Evolutionary conservation across 2,797 vertebrate genomes (phyloP), one percentile per base, ranked within the genome.

Genomic region (Saxicola maurus): DNA sequence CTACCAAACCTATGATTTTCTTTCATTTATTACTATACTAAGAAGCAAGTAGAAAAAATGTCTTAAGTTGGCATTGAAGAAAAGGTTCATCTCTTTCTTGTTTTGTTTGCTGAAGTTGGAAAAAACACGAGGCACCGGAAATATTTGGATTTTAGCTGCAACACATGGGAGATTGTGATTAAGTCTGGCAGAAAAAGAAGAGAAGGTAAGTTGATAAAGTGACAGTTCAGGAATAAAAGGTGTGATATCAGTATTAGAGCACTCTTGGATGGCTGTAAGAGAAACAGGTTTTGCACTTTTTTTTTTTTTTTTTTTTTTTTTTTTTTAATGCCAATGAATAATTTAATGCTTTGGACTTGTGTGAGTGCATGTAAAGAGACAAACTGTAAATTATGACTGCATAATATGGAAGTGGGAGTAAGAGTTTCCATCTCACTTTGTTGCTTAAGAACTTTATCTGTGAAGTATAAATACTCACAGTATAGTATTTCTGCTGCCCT

Each of bases 111-210:
- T 72, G 10, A 76, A 79, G 10, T 14, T 61, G 7, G 17, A 73
- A 59, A 68, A 59, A 89, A 2, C 6, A 74, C 13, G 9, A 62
- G 3, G 4, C 20, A 49, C 18, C 33, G 57, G 46, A 83, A 68
- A 81, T 86, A 53, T 46, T 55, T 65, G 20, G 35, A 31, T 65
- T 90, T 92, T 48, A 88, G 9, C 11, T 88, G 24, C 6, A 56
- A 33, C 31, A 57, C 0, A 1, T 53, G 15, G 12, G 16, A 77
- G 11, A 65, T 33, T 33, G 7, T 55, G 30, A 16, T 75, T 49
- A 43, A 59, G 3, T 48, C 20, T 67, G 16, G 11, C n/a, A 91
- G 77, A 74, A 69, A 66, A 68, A 40, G 27, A 69, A 40, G 19
- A 73, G 45, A 85, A 67, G 38, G 13, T 18, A 84, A 81, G 4